phyloP scores from a whole-genome alignment of 2,113 vertebrate species.

The Clupea harengus region DNA sequence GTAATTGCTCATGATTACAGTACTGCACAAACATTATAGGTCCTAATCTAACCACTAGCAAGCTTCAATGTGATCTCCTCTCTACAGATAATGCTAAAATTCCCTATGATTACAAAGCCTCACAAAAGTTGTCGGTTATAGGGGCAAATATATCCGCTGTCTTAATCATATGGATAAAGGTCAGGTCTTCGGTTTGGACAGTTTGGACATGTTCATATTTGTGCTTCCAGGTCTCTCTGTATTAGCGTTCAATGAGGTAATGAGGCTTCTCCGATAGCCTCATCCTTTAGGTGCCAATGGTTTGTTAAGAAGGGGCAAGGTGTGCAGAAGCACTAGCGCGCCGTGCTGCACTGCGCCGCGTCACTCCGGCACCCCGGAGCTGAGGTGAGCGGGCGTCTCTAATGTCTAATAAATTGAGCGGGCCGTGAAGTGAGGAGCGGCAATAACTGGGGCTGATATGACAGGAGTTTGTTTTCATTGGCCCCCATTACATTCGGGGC shows the following conservation, averaged over 20 bases:
- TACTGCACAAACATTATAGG: not conserved
- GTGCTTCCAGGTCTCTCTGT: not conserved
- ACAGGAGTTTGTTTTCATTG: slow-evolving; percentile 41
- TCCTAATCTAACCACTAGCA: not conserved
- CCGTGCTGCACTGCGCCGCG: too few relatives aligned
- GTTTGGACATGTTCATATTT: not conserved
- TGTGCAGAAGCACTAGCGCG: not conserved
- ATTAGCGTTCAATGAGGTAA: not conserved
- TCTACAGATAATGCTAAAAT: not conserved
- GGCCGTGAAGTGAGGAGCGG: slow-evolving; percentile 11
- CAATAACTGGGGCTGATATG: slow-evolving; percentile 31
- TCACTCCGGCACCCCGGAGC: not conserved
- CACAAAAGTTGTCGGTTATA: not conserved
- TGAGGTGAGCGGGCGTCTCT: slow-evolving; percentile 7
- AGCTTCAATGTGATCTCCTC: not conserved
- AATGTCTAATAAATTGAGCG: slow-evolving; percentile 22
- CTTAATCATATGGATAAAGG: not conserved
- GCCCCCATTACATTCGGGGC: slow-evolving; percentile 10
- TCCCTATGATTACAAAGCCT: not conserved
- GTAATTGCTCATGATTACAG: not conserved
- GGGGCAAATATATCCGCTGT: not conserved
- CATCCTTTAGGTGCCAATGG: not conserved
- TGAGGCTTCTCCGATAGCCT: not conserved
- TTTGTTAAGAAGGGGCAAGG: not conserved
- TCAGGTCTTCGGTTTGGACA: not conserved